Base-by-base conservation (phyloP, 1,140 invertebrate species). In the Caenorhabditis tropicalis region DNA sequence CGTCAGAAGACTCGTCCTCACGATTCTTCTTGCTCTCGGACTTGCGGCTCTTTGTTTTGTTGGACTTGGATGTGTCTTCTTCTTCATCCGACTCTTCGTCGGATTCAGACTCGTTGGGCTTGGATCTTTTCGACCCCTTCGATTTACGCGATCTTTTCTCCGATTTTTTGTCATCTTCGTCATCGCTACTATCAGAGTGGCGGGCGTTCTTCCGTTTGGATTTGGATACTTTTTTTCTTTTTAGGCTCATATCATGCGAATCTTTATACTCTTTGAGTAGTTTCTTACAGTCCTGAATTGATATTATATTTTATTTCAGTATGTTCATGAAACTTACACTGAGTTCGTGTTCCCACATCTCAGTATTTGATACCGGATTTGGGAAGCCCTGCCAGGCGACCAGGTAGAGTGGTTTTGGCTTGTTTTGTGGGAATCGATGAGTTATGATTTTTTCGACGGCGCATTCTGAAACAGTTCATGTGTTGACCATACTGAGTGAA, bases 301-400 rank as follows among this genome's bases (percentile, higher is more conserved):
- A 65, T 19, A 65, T 9, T 36, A 36, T 65, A 3, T 19, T 36
- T 19, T 2, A 27, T 16, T 65, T 19, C 31, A 65, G 33, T 0
- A n/a, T 29, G n/a, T 29, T 21, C 3, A 58, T 2, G 7, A 51
- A 36, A 36, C 58, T 36, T 12, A 74, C 65, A n/a, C 21, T n/a
- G 7, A 74, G 36, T 12, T 74, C 65, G n/a, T 46, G 24, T n/a
- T 74, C 65, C 65, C 65, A 74, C 65, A 74, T 43, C 15, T 74
- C 65, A 0, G 65, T 33, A n/a, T 74, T 3, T 24, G 65, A 74
- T 1, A 74, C 36, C 12, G 65, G 65, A n/a, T 74, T 74, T 74
- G 65, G 65, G 36, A 43, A 74, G n/a, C 65, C 65, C 6, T n/a
- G 19, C 65, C 65, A 74, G 36, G 43, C 43, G 5, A 74, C 65